Percentiles rank a stretch among this genome's conserved stretches.
Evolutionary conservation across 1,140 invertebrate genomes (phyloP).

Genomic region (Plectrocnemia conspersa): DNA sequence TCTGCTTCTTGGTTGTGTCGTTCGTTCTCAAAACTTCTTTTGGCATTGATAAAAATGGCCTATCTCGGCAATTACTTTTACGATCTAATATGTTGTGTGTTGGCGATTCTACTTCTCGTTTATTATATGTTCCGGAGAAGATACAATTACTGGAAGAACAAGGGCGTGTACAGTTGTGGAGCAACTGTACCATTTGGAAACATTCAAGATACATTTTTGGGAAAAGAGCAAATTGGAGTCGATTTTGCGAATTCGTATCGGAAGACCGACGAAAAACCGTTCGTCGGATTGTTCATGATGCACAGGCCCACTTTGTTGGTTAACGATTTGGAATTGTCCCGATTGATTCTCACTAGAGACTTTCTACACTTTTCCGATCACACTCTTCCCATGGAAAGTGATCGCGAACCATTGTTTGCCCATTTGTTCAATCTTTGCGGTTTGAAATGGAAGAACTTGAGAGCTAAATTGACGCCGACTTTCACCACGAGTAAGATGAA

Average conservation of each 20-base stretch:
- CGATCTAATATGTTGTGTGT: too few relatives aligned
- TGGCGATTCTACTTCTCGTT: neutral
- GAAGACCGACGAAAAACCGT: constrained; percentile 42
- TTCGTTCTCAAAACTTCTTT: too few relatives aligned
- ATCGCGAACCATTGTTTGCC: constrained; percentile 49
- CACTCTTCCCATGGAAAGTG: constrained; percentile 49
- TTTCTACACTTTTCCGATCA: constrained; percentile 56
- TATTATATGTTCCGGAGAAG: constrained; percentile 43
- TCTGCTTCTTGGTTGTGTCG: neutral
- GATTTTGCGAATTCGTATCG: constrained; percentile 41
- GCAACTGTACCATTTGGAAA: constrained; percentile 49
- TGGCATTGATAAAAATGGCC: too few relatives aligned
- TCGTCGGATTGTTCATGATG: constrained; percentile 45
- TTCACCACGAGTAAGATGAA: constrained; percentile 41
- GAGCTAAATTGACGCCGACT: constrained; percentile 38
- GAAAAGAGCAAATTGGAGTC: constrained; percentile 40
- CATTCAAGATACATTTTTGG: constrained; percentile 41
- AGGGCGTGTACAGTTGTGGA: constrained; percentile 40
- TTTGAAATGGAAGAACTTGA: constrained; percentile 39
- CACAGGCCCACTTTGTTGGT: constrained; percentile 45
- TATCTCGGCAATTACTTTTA: too few relatives aligned
- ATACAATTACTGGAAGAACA: constrained; percentile 43
- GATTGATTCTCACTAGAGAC: constrained; percentile 56
- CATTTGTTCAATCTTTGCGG: constrained; percentile 50
- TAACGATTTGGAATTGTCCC: constrained; percentile 52